These are phyloP conservation scores for Oxycera nigricornis DNA, from an alignment of 2,888 invertebrate genomes.

Conservation along the genomic window DNA sequence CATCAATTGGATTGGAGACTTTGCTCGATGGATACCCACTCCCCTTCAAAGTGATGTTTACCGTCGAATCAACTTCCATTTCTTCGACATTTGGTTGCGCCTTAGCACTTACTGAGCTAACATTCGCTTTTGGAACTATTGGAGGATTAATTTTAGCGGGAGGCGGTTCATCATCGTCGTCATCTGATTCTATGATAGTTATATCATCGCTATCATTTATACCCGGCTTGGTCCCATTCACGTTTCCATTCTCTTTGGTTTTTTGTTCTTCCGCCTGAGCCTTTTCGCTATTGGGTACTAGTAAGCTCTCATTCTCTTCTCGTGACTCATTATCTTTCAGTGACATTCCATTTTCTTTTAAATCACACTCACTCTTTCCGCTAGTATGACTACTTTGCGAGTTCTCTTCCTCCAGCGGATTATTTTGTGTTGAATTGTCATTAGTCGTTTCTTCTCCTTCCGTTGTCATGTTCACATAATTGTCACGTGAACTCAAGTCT, in stretches of 20 bases:
- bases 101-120: constrained; percentile 17
- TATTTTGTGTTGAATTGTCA: constrained; percentile 24
- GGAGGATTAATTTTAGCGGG: neutral
- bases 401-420: constrained; percentile 46
- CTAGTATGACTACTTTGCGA: constrained; percentile 49
- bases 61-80: constrained; percentile 47
- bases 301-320: constrained; percentile 3
- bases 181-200: constrained; percentile 48
- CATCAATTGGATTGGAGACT: constrained; percentile 25
- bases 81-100: constrained; percentile 42
- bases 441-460: constrained; percentile 24
- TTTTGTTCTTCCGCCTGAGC: neutral
- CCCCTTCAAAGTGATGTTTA: constrained; percentile 17
- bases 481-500: constrained; percentile 17
- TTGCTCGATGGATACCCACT: neutral
- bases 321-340: neutral
- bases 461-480: neutral
- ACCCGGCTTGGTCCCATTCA: constrained; percentile 27
- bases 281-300: neutral
- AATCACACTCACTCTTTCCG: constrained; percentile 34
- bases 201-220: constrained; percentile 43
- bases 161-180: constrained; percentile 25
- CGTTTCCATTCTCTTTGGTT: constrained; percentile 40
- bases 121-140: neutral
- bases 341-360: constrained; percentile 5